Evolutionary conservation across 2,888 invertebrate species (phyloP).

Genomic region (Tortricodes alternella): DNA sequence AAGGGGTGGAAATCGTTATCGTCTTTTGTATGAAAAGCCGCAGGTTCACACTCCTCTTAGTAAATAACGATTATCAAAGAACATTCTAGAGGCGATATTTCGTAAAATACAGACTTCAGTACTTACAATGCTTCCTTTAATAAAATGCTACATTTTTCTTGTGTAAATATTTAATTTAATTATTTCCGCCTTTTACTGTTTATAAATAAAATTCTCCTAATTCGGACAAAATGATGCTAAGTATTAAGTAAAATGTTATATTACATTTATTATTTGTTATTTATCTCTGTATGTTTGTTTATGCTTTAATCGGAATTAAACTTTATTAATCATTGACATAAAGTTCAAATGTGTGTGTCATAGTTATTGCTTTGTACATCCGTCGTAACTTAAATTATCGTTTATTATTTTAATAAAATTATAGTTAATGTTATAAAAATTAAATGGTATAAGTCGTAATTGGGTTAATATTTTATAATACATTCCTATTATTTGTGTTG

Average conservation of each 20-base stretch:
- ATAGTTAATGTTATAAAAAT: background rate
- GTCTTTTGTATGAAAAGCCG: too few relatives aligned
- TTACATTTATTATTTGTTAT: slow-evolving; percentile 34
- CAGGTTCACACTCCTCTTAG: too few relatives aligned
- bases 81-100: too few relatives aligned
- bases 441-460: slow-evolving; percentile 4
- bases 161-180: too few relatives aligned
- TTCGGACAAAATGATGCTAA: slow-evolving; percentile 25
- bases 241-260: slow-evolving; percentile 31
- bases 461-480: background rate
- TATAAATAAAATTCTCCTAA: background rate
- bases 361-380: slow-evolving; percentile 7
- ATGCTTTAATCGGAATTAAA: background rate
- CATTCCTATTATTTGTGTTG: background rate
- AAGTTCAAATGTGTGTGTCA: slow-evolving; percentile 22
- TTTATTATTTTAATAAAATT: background rate
- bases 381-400: background rate
- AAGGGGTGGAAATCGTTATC: too few relatives aligned
- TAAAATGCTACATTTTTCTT: too few relatives aligned
- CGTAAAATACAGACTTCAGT: too few relatives aligned
- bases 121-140: too few relatives aligned
- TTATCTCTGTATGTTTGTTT: background rate
- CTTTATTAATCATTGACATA: background rate
- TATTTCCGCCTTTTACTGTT: background rate
- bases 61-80: too few relatives aligned